These are phyloP conservation scores for Melipona quadrifasciata DNA, from an alignment of 1,140 invertebrate genomes.

Conservation along the genomic window DNA sequence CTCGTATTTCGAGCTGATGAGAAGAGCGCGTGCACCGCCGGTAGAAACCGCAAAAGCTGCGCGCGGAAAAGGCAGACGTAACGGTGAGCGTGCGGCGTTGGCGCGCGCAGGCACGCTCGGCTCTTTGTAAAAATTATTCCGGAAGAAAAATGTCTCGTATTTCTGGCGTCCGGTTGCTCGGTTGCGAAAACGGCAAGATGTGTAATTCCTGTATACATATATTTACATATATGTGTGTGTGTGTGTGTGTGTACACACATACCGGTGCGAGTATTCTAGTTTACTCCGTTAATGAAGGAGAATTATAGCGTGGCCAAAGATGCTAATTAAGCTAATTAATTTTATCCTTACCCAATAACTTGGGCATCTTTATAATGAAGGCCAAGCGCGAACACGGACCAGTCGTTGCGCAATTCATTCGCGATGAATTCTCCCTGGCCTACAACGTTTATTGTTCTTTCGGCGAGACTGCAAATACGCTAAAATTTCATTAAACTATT, in stretches of 20 bases:
- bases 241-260: neutral
- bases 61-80: conserved; percentile 15
- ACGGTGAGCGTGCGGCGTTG: neutral
- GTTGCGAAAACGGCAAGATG: conserved; percentile 34
- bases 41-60: conserved; percentile 38
- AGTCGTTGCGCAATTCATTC: conserved; percentile 19
- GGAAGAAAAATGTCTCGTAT: conserved; percentile 61
- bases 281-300: conserved; percentile 64
- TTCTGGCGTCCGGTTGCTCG: conserved; percentile 51
- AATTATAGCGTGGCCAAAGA: conserved; percentile 58
- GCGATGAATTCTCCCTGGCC: neutral
- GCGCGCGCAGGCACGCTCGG: neutral
- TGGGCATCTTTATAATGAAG: conserved; percentile 29
- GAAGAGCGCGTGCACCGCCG: conserved; percentile 30
- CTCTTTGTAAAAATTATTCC: conserved; percentile 64
- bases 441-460: conserved; percentile 2
- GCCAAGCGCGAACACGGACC: conserved; percentile 14
- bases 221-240: neutral
- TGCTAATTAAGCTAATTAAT: conserved; percentile 67
- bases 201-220: conserved; percentile 40
- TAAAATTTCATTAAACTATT: conserved; percentile 3
- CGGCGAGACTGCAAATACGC: neutral
- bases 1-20: conserved; percentile 58
- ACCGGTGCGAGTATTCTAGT: conserved; percentile 37
- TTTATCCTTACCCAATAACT: conserved; percentile 50